A percentile compares a stretch with the other conserved stretches of the same genome.
phyloP scores from a whole-genome alignment of 2,888 invertebrate species.

The Agonopterix arenella region DNA sequence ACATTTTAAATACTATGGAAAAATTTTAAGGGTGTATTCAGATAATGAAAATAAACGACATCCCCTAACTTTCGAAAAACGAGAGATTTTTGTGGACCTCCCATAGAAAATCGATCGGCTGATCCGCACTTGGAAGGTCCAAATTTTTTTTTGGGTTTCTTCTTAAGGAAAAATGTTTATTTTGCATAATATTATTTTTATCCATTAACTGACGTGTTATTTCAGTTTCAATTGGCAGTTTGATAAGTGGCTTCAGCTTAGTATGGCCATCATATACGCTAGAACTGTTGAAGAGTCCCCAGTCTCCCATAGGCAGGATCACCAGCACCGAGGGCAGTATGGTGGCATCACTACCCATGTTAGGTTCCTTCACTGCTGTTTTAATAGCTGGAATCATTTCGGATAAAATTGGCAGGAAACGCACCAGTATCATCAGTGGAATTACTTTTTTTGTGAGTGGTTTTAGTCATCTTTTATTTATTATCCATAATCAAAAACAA shows the following conservation, averaged over 20 bases:
- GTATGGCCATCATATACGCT: conserved; percentile 37
- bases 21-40: no score
- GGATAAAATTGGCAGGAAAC: conserved; percentile 30
- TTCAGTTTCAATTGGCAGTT: background rate
- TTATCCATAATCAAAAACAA: no score
- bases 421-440: conserved; percentile 19
- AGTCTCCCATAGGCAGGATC: conserved; percentile 19
- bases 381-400: conserved; percentile 17
- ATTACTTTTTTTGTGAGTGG: conserved; percentile 22
- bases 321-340: conserved; percentile 20
- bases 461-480: no score
- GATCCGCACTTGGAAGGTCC: no score
- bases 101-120: no score
- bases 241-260: conserved; percentile 12
- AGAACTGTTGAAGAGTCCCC: conserved; percentile 16
- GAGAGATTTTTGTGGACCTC: no score
- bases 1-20: no score
- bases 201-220: background rate
- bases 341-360: conserved; percentile 28
- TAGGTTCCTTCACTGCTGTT: conserved; percentile 22
- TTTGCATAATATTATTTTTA: no score
- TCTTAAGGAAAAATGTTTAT: no score
- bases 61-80: no score
- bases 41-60: no score
- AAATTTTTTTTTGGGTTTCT: no score